A percentile compares a stretch with the other conserved stretches of the same genome.
phyloP scores from a whole-genome alignment of 1,140 invertebrate species.

The Aporrectodea caliginosa region DNA sequence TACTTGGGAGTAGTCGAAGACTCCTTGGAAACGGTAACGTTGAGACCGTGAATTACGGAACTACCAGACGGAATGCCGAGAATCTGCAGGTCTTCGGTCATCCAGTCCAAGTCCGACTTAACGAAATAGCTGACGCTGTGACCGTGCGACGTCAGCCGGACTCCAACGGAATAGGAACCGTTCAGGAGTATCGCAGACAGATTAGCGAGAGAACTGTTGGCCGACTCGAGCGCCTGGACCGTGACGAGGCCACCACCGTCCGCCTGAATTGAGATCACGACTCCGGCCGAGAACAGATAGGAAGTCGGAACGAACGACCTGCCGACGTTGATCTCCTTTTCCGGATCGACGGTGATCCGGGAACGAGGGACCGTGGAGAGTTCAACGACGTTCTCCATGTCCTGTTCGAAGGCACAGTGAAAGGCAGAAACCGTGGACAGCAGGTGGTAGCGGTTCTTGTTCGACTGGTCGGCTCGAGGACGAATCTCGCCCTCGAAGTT shows the following conservation, averaged over 20 bases:
- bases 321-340: not conserved
- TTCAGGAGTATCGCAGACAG: constrained; percentile 91
- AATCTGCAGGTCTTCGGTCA: constrained; percentile 79
- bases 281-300: constrained; percentile 83
- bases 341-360: not conserved
- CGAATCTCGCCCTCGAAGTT: constrained; percentile 69
- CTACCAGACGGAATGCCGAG: constrained; percentile 51
- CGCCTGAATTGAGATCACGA: constrained; percentile 78
- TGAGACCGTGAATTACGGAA: constrained; percentile 66
- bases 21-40: constrained; percentile 79
- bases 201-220: constrained; percentile 74
- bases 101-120: constrained; percentile 82
- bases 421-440: constrained; percentile 58
- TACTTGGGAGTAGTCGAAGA: not conserved
- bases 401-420: constrained; percentile 52
- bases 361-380: constrained; percentile 50
- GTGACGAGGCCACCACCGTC: constrained; percentile 75
- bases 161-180: constrained; percentile 78
- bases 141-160: constrained; percentile 82
- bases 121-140: constrained; percentile 94
- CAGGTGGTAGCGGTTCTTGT: constrained; percentile 60
- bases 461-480: constrained; percentile 57
- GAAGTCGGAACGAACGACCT: constrained; percentile 37
- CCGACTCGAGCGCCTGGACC: constrained; percentile 71
- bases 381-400: constrained; percentile 49